Conservation (phyloP, 2,888 invertebrate genomes). For the Drosophila neonasuta region DNA sequence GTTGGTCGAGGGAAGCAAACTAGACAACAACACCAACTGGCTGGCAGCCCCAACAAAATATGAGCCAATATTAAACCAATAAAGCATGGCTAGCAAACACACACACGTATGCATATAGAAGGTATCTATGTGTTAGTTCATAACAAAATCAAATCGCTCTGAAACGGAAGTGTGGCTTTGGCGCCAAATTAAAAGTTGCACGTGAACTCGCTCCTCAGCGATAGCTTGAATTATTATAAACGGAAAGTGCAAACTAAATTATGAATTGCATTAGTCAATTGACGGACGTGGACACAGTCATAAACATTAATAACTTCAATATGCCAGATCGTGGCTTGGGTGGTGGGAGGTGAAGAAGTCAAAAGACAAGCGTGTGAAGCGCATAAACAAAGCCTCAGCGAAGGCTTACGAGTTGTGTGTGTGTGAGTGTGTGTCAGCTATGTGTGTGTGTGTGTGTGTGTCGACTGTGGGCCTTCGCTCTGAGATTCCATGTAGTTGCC, state of each 20-base stretch:
- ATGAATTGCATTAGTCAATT: slow-evolving; percentile 62
- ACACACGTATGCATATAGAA: not conserved
- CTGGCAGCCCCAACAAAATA: slow-evolving; percentile 59
- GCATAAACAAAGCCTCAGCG: slow-evolving; percentile 63
- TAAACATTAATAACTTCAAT: slow-evolving; percentile 72
- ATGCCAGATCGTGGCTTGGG: slow-evolving; percentile 34
- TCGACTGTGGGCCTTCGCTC: slow-evolving; percentile 3
- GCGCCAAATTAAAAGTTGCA: slow-evolving; percentile 49
- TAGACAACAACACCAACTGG: slow-evolving; percentile 18
- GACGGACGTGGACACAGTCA: slow-evolving; percentile 47
- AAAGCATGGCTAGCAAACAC: slow-evolving; percentile 53
- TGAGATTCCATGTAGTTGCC: slow-evolving; percentile 49
- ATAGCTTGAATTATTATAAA: slow-evolving; percentile 64
- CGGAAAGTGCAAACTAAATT: slow-evolving; percentile 58
- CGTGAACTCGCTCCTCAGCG: slow-evolving; percentile 9
- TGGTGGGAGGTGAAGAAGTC: slow-evolving; percentile 27
- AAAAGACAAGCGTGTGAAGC: slow-evolving; percentile 71
- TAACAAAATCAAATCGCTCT: slow-evolving; percentile 59
- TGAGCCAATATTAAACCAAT: slow-evolving; percentile 76
- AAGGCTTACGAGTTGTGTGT: slow-evolving; percentile 33
- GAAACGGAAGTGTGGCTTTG: slow-evolving; percentile 51
- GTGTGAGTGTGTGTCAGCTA: no score
- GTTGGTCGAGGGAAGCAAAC: slow-evolving; percentile 6
- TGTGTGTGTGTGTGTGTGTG: no score
- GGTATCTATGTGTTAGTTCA: slow-evolving; percentile 17